Percentiles rank a stretch among this genome's conserved stretches.
phyloP scores from a whole-genome alignment of 2,888 invertebrate genomes.

The Drosophila quasianomalipes region DNA sequence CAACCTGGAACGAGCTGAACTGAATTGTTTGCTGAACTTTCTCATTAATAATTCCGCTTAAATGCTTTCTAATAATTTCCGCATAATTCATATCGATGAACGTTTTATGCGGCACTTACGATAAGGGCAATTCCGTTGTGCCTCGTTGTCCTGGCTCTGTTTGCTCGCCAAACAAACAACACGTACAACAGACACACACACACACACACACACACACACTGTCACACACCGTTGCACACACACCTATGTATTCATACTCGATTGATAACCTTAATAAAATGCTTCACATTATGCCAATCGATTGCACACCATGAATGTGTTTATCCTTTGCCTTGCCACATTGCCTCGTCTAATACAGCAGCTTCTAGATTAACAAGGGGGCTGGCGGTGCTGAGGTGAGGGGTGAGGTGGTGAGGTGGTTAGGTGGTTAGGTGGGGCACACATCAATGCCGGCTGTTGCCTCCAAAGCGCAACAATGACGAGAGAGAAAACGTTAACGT shows the following conservation, averaged over 20 bases:
- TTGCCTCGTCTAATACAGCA: constrained; percentile 25
- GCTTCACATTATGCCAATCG: constrained; percentile 82
- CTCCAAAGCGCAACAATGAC: constrained; percentile 67
- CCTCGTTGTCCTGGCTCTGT: constrained; percentile 52
- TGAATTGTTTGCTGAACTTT: constrained; percentile 14
- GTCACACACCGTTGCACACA: constrained; percentile 21
- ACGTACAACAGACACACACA: constrained; percentile 38
- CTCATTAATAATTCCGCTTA: constrained; percentile 80
- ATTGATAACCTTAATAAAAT: constrained; percentile 82
- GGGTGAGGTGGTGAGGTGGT: constrained; percentile 4
- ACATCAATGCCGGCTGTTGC: constrained; percentile 70
- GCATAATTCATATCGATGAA: constrained; percentile 77
- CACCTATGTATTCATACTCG: constrained; percentile 71
- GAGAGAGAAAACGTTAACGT: constrained; percentile 37
- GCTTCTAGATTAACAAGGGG: neutral
- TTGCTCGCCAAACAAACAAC: constrained; percentile 70
- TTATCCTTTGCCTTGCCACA: constrained; percentile 72
- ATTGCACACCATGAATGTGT: constrained; percentile 83
- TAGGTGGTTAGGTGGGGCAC: constrained; percentile 16
- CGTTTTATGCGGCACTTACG: constrained; percentile 77
- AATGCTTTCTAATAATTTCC: constrained; percentile 81
- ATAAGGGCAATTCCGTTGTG: constrained; percentile 61
- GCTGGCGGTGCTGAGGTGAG: neutral
- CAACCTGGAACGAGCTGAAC: neutral
- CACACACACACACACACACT: constrained; percentile 21